phyloP scores from a whole-genome alignment of 1,140 invertebrate genomes.

The Propsilocerus akamusi region DNA sequence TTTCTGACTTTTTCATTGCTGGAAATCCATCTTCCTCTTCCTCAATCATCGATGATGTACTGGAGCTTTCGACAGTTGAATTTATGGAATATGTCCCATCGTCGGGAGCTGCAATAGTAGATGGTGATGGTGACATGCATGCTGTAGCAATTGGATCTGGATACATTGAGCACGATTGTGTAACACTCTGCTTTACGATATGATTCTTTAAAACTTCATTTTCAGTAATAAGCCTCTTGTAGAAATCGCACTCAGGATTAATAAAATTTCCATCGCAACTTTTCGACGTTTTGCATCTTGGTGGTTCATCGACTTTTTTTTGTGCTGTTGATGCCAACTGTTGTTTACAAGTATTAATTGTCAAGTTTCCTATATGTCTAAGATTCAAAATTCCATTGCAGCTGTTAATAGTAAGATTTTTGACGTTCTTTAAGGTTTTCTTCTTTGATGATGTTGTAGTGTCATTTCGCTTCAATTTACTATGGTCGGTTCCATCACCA shows the following conservation, averaged over 20 bases:
- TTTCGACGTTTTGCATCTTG: background rate
- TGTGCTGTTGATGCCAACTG: background rate
- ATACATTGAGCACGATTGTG: background rate
- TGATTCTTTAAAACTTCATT: background rate
- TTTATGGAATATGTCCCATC: background rate
- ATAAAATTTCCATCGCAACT: background rate
- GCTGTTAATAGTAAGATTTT: constrained; percentile 23
- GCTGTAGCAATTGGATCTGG: background rate
- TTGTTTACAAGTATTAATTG: constrained; percentile 14
- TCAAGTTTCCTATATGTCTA: constrained; percentile 21
- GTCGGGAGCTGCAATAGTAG: background rate
- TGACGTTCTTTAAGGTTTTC: constrained; percentile 4
- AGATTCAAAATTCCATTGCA: constrained; percentile 23
- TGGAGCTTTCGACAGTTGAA: background rate
- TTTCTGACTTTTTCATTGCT: background rate
- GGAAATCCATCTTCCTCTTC: background rate
- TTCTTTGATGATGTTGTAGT: constrained; percentile 3
- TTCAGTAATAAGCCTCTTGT: background rate
- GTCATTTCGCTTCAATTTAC: background rate
- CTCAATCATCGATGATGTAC: background rate
- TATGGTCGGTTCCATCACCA: background rate
- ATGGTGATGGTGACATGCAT: background rate
- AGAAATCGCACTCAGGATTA: background rate
- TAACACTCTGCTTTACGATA: background rate
- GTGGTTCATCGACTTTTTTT: background rate